phyloP scores from a whole-genome alignment of 2,113 vertebrate species.

The Thunnus maccoyii region DNA sequence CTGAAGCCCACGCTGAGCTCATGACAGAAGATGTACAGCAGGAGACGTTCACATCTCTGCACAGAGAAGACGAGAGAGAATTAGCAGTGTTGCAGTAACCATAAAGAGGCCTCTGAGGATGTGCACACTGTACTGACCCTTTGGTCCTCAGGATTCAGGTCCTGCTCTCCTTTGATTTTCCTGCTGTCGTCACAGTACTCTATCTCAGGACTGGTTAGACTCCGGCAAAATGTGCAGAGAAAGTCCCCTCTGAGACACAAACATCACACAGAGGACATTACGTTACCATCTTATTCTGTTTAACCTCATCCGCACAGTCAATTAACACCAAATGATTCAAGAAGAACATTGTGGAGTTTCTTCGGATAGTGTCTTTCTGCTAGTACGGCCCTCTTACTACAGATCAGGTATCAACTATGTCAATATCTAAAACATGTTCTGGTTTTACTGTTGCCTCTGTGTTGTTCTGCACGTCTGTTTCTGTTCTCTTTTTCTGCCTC shows the following conservation, averaged over 20 bases:
- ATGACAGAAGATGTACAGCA: slow-evolving; percentile 96
- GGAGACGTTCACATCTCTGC: slow-evolving; percentile 97
- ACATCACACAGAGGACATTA: slow-evolving; percentile 9
- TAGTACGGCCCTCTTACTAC: background rate
- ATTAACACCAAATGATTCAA: background rate
- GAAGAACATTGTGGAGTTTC: background rate
- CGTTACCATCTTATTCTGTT: background rate
- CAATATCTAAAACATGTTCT: background rate
- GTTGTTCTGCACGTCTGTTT: too few relatives aligned
- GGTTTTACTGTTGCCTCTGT: background rate
- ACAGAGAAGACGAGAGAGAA: slow-evolving; percentile 51
- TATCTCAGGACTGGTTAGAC: slow-evolving; percentile 92
- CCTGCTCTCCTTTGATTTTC: slow-evolving; percentile 87
- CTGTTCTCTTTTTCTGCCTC: background rate
- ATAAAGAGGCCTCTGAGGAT: background rate
- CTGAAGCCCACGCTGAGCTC: slow-evolving; percentile 98
- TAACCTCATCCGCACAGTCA: background rate
- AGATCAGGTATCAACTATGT: background rate
- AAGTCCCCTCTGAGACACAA: slow-evolving; percentile 91
- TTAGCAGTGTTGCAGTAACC: background rate
- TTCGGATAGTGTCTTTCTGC: too few relatives aligned
- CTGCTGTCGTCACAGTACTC: slow-evolving; percentile 96
- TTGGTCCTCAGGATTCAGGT: slow-evolving; percentile 92
- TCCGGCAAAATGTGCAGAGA: slow-evolving; percentile 98
- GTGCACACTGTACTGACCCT: slow-evolving; percentile 81